Conservation (phyloP, 2,113 vertebrate genomes). For the Zosterops japonicus region DNA sequence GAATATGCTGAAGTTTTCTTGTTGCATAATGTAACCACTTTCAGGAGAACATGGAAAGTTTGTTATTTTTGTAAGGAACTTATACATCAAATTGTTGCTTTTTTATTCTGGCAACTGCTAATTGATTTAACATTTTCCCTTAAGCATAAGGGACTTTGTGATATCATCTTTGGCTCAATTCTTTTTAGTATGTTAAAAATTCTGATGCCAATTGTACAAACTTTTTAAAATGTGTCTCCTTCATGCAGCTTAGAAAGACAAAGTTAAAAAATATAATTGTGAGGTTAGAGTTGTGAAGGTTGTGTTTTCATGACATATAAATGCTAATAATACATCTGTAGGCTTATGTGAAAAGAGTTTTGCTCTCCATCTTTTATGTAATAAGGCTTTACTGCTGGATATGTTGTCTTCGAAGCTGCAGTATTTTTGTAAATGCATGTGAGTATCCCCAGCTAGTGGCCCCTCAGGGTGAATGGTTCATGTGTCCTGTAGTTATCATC, state of each 20-base stretch:
- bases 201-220: conserved; percentile 27
- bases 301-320: neutral
- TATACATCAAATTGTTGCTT: neutral
- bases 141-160: conserved; percentile 54
- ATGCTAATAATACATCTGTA: neutral
- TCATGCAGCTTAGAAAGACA: neutral
- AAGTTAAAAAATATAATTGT: neutral
- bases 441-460: neutral
- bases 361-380: neutral
- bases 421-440: neutral
- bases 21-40: conserved; percentile 25
- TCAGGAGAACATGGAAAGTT: neutral
- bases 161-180: conserved; percentile 59
- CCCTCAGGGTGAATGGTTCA: neutral
- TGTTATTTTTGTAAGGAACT: conserved; percentile 20
- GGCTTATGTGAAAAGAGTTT: neutral
- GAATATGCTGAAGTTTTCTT: neutral
- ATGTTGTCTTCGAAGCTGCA: neutral
- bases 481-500: neutral
- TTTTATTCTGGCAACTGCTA: conserved; percentile 51
- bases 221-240: neutral
- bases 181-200: conserved; percentile 37
- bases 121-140: conserved; percentile 67
- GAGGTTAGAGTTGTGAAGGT: neutral
- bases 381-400: neutral